Evolutionary conservation across 2,888 invertebrate genomes (phyloP).

Genomic region (Xylota segnis): DNA sequence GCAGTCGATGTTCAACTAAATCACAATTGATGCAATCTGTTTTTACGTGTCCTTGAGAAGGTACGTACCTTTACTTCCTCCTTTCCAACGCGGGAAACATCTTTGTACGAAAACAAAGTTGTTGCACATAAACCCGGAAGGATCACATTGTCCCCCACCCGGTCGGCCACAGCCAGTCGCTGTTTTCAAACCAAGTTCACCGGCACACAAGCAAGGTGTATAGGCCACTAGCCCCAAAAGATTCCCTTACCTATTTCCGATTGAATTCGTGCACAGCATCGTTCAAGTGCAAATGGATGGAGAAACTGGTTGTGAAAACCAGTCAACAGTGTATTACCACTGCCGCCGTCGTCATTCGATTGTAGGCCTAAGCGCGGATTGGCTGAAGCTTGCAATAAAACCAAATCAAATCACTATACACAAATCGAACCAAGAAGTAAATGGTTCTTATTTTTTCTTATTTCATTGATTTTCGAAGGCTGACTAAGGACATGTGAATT

Average conservation of each 20-base stretch:
- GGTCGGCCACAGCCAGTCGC: neutral
- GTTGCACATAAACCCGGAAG: neutral
- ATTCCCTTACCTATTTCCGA: conserved; percentile 24
- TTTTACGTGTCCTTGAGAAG: conserved; percentile 20
- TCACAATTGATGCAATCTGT: neutral
- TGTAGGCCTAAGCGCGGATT: conserved; percentile 38
- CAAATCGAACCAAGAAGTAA: conserved; percentile 16
- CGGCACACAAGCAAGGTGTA: neutral
- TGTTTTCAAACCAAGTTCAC: conserved; percentile 2
- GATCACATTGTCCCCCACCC: neutral
- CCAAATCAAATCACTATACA: conserved; percentile 29
- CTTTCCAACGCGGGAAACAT: neutral
- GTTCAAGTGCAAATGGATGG: conserved; percentile 6
- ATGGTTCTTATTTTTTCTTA: conserved; percentile 16
- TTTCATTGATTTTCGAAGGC: conserved; percentile 14
- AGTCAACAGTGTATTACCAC: conserved; percentile 2
- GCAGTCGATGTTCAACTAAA: neutral
- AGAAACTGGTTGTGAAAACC: conserved; percentile 51
- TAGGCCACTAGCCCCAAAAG: neutral
- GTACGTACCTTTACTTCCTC: conserved; percentile 18
- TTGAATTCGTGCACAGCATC: neutral
- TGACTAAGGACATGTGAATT: conserved; percentile 24
- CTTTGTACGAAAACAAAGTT: neutral
- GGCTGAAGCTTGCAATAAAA: conserved; percentile 28
- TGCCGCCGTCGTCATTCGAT: neutral